These are phyloP conservation scores for Eurypyga helias DNA, from an alignment of 2,113 vertebrate species.

Conservation along the genomic window DNA sequence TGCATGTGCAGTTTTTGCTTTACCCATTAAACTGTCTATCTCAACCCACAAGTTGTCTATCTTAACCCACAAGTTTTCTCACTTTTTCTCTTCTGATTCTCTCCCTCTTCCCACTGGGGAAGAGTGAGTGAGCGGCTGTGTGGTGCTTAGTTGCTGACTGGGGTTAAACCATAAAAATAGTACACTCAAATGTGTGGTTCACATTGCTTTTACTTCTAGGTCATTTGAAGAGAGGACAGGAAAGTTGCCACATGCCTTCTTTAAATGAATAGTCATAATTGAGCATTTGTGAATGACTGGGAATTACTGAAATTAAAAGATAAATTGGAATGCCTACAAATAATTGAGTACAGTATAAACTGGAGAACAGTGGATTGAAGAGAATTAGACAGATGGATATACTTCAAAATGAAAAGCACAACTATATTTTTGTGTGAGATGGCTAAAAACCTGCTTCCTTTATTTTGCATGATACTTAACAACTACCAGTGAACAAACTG, in stretches of 20 bases:
- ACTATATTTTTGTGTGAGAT: neutral
- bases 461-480: neutral
- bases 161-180: neutral
- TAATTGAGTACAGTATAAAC: neutral
- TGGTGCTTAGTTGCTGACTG: too few relatives aligned
- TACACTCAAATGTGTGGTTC: neutral
- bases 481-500: neutral
- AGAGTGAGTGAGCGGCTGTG: too few relatives aligned
- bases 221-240: neutral
- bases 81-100: too few relatives aligned
- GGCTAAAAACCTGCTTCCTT: neutral
- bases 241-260: neutral
- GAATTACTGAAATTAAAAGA: neutral
- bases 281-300: neutral
- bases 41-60: too few relatives aligned
- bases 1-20: too few relatives aligned
- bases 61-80: too few relatives aligned
- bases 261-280: neutral
- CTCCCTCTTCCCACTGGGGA: too few relatives aligned
- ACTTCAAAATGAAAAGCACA: neutral
- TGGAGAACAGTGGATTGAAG: neutral
- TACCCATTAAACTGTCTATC: too few relatives aligned
- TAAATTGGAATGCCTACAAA: neutral
- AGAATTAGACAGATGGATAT: neutral
- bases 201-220: neutral